phyloP scores from a whole-genome alignment of 2,888 invertebrate genomes.

The Cephus pygmeus region DNA sequence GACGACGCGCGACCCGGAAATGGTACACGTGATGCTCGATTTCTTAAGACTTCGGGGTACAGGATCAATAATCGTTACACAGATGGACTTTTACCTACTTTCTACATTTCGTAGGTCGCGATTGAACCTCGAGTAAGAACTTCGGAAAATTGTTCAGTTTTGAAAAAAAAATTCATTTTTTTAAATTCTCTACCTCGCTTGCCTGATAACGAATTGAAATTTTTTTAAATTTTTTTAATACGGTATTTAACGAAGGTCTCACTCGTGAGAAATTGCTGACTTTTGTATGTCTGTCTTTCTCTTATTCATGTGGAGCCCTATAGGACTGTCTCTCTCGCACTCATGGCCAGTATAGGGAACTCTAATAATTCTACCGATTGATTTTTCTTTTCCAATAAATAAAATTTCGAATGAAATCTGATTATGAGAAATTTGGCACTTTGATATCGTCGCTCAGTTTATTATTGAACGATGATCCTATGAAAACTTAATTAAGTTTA shows the following conservation, averaged over 20 bases:
- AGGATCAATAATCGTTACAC: not conserved
- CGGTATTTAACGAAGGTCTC: not conserved
- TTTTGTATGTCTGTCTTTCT: not conserved
- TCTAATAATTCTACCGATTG: not conserved
- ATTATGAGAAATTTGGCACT: not conserved
- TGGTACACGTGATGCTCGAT: not conserved
- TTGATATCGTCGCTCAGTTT: not conserved
- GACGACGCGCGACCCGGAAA: slow-evolving; percentile 8
- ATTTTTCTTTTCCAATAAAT: not conserved
- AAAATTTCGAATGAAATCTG: not conserved
- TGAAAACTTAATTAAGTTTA: not conserved
- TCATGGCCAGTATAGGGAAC: not conserved
- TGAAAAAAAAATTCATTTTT: not conserved
- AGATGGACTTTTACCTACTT: not conserved
- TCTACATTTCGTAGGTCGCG: not conserved
- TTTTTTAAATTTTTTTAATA: not conserved
- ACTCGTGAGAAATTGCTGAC: not conserved
- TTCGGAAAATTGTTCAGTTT: not conserved
- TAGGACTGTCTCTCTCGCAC: not conserved
- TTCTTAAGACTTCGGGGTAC: not conserved
- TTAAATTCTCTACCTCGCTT: not conserved
- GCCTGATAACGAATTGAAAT: not conserved
- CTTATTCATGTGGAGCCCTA: not conserved
- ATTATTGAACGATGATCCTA: not conserved
- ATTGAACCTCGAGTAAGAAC: not conserved